Evolutionary conservation across 1,140 invertebrate genomes (phyloP).

Genomic region (Ceratina australensis): DNA sequence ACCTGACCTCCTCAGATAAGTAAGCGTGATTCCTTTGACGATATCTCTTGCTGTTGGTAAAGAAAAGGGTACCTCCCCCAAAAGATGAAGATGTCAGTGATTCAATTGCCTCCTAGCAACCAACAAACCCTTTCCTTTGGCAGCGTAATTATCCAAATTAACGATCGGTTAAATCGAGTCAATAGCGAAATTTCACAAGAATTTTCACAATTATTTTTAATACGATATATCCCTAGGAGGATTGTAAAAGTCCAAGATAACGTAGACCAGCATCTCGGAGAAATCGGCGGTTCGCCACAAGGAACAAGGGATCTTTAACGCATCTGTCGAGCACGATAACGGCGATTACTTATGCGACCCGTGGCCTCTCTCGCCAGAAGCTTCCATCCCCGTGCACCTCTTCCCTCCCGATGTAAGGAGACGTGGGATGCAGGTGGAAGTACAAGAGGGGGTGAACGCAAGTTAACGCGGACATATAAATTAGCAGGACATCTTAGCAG

Average conservation of each 20-base stretch:
- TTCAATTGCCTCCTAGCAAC: constrained; percentile 27
- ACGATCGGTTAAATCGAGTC: background rate
- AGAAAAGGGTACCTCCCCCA: constrained; percentile 46
- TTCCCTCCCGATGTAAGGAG: constrained; percentile 48
- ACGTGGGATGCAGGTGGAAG: constrained; percentile 51
- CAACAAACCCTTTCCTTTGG: constrained; percentile 18
- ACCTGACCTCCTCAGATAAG: constrained; percentile 64
- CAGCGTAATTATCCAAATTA: constrained; percentile 31
- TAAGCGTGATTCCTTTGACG: constrained; percentile 63
- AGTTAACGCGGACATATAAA: constrained; percentile 80
- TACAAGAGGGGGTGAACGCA: constrained; percentile 67
- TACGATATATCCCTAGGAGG: background rate
- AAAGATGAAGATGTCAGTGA: constrained; percentile 40
- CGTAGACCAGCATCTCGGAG: background rate
- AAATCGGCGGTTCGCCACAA: constrained; percentile 45
- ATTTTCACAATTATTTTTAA: background rate
- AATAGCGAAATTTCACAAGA: background rate
- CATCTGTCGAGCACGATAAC: constrained; percentile 75
- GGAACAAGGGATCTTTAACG: constrained; percentile 73
- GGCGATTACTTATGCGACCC: constrained; percentile 78
- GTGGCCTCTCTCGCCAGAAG: constrained; percentile 74
- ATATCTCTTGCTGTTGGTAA: constrained; percentile 47
- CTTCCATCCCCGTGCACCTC: constrained; percentile 60
- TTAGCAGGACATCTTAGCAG: constrained; percentile 80
- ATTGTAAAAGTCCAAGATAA: background rate